phyloP scores from a whole-genome alignment of 1,140 invertebrate species.

The Drosophila paulistorum region DNA sequence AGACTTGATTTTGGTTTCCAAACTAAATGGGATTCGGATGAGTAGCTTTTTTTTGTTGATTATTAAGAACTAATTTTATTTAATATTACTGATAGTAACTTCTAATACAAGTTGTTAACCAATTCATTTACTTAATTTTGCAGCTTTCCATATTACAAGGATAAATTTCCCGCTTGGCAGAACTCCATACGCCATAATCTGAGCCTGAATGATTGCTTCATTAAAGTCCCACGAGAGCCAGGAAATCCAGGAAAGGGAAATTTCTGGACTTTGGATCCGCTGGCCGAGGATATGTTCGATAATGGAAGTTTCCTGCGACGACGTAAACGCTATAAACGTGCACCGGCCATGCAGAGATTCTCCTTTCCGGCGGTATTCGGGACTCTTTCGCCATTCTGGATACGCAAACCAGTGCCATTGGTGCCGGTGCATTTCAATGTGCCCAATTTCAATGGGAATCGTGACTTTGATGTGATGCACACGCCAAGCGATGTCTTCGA shows the following conservation, averaged over 20 bases:
- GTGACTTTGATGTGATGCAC: slow-evolving; percentile 79
- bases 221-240: slow-evolving; percentile 98
- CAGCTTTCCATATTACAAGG: slow-evolving; percentile 96
- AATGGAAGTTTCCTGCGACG: slow-evolving; percentile 98
- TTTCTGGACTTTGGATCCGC: slow-evolving; percentile 99
- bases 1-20: too few species aligned
- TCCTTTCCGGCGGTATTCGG: slow-evolving; percentile 83
- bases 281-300: slow-evolving; percentile 99
- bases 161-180: slow-evolving; percentile 98
- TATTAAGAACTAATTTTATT: too few species aligned
- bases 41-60: too few species aligned
- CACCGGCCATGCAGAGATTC: slow-evolving; percentile 84
- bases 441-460: slow-evolving; percentile 71
- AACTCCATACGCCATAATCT: slow-evolving; percentile 99
- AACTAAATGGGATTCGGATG: too few species aligned
- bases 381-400: slow-evolving; percentile 83
- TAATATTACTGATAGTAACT: too few species aligned
- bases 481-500: slow-evolving; percentile 73
- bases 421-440: slow-evolving; percentile 83
- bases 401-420: slow-evolving; percentile 84
- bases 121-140: slow-evolving; percentile 22
- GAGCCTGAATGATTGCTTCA: slow-evolving; percentile 99
- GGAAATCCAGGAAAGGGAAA: slow-evolving; percentile 99
- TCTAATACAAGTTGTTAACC: neutral
- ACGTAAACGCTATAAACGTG: slow-evolving; percentile 97